Evolutionary conservation across 2,113 vertebrate species (phyloP).

Genomic region (Mustela lutreola): DNA sequence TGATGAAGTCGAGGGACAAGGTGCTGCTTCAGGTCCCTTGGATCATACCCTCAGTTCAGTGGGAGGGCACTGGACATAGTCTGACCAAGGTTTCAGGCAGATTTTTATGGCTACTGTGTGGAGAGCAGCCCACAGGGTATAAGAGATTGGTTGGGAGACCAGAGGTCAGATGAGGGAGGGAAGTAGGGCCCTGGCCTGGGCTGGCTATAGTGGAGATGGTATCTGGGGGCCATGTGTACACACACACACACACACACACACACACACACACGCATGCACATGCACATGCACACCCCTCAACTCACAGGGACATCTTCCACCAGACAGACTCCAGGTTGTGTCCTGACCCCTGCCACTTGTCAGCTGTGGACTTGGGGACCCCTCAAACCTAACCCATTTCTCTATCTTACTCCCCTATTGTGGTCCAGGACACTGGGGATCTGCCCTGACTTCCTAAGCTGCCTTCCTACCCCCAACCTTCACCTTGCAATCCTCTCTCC

Average conservation of each 20-base stretch:
- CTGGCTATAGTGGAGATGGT: too few species aligned
- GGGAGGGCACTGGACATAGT: background rate
- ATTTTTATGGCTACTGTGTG: background rate
- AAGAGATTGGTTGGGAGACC: background rate
- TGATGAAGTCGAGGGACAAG: background rate
- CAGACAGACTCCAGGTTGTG: background rate
- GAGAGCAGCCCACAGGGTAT: background rate
- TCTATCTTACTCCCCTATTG: background rate
- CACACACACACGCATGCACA: background rate
- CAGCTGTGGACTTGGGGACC: background rate
- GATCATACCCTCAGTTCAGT: background rate
- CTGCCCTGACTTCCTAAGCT: background rate
- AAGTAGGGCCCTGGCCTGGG: background rate
- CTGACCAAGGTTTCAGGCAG: background rate
- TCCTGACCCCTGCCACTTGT: background rate
- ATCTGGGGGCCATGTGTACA: background rate
- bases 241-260: background rate
- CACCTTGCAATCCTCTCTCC: too few species aligned
- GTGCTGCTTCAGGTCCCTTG: background rate
- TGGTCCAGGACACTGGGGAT: background rate
- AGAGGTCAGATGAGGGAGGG: background rate
- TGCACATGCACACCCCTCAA: background rate
- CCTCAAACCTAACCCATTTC: background rate
- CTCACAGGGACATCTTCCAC: background rate
- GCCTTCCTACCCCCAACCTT: background rate